Evolutionary conservation across 2,888 invertebrate species (phyloP).

Genomic region (Agelastica alni): DNA sequence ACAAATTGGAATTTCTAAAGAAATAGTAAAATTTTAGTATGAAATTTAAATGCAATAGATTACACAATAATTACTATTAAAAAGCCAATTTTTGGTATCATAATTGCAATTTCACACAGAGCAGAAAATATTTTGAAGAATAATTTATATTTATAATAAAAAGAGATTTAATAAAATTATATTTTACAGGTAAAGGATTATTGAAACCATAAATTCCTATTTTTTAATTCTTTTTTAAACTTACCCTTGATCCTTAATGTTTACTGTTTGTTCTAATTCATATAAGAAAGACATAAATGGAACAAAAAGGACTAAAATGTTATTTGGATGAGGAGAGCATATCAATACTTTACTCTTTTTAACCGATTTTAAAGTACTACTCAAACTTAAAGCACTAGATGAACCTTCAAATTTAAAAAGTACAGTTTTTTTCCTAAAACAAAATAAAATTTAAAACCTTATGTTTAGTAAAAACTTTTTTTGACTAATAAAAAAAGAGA

Average conservation of each 20-base stretch:
- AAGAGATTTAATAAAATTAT: no score
- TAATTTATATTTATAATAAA: no score
- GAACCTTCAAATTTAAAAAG: constrained; percentile 75
- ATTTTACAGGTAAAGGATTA: no score
- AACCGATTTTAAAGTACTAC: constrained; percentile 46
- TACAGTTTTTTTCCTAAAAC: constrained; percentile 61
- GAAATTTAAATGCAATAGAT: no score
- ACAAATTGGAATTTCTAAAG: constrained; percentile 72
- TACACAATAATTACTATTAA: no score
- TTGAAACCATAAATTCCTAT: no score
- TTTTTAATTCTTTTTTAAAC: constrained; percentile 1
- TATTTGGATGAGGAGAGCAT: constrained; percentile 74
- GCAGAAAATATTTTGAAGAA: no score
- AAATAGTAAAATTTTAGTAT: no score
- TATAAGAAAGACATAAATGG: constrained; percentile 82
- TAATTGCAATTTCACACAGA: no score
- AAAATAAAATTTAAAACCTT: constrained; percentile 18
- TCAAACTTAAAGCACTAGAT: constrained; percentile 53
- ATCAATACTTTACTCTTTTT: constrained; percentile 68
- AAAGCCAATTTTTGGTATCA: no score
- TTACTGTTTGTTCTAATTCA: constrained; percentile 71
- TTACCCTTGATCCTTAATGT: constrained; percentile 50
- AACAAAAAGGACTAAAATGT: constrained; percentile 78
- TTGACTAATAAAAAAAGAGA: constrained; percentile 4
- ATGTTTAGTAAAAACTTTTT: not conserved